Percentiles rank a stretch among this genome's conserved stretches.
These are phyloP conservation scores for Clytia hemisphaerica DNA, from an alignment of 30 jellyfish, hydroid and myxozoan genomes.

Conservation along the genomic window DNA sequence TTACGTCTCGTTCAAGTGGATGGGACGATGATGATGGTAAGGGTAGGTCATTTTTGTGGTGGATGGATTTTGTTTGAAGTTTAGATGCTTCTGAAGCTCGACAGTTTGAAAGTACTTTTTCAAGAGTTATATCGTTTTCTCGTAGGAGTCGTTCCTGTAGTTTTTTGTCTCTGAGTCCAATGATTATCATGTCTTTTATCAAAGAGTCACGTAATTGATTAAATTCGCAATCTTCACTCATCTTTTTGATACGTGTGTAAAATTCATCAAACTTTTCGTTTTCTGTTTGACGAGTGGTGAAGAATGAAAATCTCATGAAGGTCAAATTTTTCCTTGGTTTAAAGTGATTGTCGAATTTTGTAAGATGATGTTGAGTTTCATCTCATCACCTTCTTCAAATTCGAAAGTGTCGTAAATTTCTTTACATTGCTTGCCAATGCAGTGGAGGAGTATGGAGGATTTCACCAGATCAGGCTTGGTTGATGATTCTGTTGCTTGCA, in stretches of 20 bases:
- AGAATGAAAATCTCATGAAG: conserved; percentile 39
- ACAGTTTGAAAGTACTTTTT: neutral
- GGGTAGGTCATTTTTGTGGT: neutral
- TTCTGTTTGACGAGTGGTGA: conserved; percentile 40
- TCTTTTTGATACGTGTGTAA: conserved; percentile 42
- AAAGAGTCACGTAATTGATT: conserved; percentile 40
- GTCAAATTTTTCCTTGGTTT: conserved; percentile 43
- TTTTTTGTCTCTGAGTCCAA: conserved; percentile 42
- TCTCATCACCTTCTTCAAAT: too few relatives aligned
- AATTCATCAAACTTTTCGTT: too few relatives aligned
- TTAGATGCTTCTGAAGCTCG: neutral
- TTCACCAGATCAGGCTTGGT: conserved; percentile 14
- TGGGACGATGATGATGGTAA: neutral
- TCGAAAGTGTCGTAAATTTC: conserved; percentile 20
- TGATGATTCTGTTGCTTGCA: conserved; percentile 8
- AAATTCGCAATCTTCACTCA: conserved; percentile 53
- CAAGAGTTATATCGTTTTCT: conserved; percentile 35
- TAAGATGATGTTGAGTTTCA: too few relatives aligned
- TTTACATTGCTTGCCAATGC: conserved; percentile 12
- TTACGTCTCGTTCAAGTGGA: neutral
- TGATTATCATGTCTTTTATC: conserved; percentile 49
- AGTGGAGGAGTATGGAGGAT: conserved; percentile 11
- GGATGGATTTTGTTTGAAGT: conserved; percentile 2
- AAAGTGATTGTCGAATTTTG: too few relatives aligned
- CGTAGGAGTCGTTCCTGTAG: conserved; percentile 55